Evolutionary conservation across 2,113 vertebrate genomes (phyloP).

Genomic region (Microtus ochrogaster): DNA sequence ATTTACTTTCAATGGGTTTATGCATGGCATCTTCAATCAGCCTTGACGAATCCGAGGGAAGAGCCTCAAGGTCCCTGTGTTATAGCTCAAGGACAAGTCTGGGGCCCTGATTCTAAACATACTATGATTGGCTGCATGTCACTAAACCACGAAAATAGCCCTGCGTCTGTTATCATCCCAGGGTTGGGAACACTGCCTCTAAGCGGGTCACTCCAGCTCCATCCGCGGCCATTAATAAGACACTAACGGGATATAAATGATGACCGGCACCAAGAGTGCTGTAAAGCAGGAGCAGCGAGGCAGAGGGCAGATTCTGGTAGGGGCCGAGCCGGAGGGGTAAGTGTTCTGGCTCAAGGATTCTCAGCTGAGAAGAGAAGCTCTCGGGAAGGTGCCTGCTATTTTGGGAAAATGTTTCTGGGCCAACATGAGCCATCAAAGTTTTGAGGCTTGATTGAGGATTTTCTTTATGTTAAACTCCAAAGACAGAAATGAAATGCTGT

Average conservation of each 20-base stretch:
- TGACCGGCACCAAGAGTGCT: background rate
- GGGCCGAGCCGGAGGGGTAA: background rate
- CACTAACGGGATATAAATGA: background rate
- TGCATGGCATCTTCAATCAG: constrained; percentile 53
- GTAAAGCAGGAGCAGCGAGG: background rate
- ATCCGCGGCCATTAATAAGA: constrained; percentile 61
- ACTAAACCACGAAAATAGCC: constrained; percentile 82
- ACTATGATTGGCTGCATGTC: constrained; percentile 64
- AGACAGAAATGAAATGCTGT: background rate
- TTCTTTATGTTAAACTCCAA: background rate
- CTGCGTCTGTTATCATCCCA: constrained; percentile 75
- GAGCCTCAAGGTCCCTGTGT: constrained; percentile 57
- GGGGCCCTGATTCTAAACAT: constrained; percentile 62
- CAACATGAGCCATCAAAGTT: background rate
- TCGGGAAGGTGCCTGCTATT: background rate
- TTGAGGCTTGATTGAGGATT: background rate
- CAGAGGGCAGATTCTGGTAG: background rate
- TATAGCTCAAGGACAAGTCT: constrained; percentile 72
- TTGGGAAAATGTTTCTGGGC: constrained; percentile 4
- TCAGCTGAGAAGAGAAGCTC: background rate
- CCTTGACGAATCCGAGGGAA: constrained; percentile 48
- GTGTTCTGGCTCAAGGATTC: background rate
- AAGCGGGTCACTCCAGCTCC: constrained; percentile 67
- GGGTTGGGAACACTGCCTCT: constrained; percentile 60
- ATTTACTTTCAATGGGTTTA: constrained; percentile 53